These are phyloP conservation scores for Alauda arvensis DNA, from an alignment of 2,797 vertebrate genomes.

Conservation along the genomic window DNA sequence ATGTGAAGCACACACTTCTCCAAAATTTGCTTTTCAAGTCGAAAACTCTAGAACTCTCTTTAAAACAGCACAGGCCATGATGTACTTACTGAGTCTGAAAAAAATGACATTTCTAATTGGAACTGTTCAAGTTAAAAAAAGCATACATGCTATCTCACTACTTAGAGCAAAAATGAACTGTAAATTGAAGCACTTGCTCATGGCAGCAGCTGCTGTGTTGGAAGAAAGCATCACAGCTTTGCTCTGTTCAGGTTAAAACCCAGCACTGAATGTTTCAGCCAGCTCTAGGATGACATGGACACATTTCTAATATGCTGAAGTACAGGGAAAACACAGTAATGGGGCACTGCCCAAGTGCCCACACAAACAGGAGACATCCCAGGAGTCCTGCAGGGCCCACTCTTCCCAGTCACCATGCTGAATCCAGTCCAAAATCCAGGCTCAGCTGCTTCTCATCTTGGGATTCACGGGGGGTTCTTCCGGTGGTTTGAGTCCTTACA, in stretches of 20 bases:
- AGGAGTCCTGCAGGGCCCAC: neutral
- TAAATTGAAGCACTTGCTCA: neutral
- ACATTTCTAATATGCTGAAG: neutral
- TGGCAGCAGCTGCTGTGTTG: neutral
- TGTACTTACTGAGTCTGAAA: neutral
- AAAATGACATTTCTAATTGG: neutral
- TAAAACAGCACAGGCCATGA: neutral
- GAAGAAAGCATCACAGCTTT: neutral
- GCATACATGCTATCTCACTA: neutral
- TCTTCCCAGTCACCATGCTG: neutral
- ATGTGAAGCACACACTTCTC: neutral
- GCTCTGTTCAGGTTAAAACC: neutral
- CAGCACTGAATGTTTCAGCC: neutral
- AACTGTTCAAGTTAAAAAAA: neutral
- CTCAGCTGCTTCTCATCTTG: neutral
- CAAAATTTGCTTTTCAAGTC: conserved; percentile 18
- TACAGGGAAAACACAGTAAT: neutral
- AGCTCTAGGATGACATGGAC: neutral
- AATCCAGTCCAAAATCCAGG: conserved; percentile 10
- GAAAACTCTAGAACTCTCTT: conserved; percentile 11
- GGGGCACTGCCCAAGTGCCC: neutral
- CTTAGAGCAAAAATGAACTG: neutral
- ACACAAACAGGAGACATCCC: neutral
- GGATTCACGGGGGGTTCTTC: accelerated
- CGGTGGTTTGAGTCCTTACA: neutral